Conservation (phyloP, 1,140 invertebrate species). For the Hyposmocoma kahamanoa region DNA sequence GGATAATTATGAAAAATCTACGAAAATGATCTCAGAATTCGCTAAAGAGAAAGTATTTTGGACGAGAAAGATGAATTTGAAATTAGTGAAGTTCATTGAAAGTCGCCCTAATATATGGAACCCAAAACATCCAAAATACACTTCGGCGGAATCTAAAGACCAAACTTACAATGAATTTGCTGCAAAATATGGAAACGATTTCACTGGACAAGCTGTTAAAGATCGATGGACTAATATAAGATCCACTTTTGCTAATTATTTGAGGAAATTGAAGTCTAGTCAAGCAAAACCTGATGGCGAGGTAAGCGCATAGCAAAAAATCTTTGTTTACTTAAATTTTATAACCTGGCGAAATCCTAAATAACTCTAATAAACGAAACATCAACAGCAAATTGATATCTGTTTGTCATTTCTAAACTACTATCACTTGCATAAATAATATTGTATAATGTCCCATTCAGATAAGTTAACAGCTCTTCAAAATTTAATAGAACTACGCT, state of each 20-base stretch:
- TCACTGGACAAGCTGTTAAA: constrained; percentile 59
- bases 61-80: constrained; percentile 62
- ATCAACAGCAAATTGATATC: no score
- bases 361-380: no score
- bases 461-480: no score
- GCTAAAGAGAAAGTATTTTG: constrained; percentile 65
- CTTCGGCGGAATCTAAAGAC: constrained; percentile 41
- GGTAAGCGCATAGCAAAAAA: no score
- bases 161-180: constrained; percentile 58
- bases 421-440: no score
- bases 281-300: constrained; percentile 32
- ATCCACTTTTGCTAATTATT: constrained; percentile 56
- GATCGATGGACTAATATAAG: constrained; percentile 64
- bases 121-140: constrained; percentile 62
- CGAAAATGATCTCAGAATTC: constrained; percentile 60
- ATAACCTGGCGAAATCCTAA: no score
- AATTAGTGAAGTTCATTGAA: constrained; percentile 58
- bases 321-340: no score
- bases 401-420: no score
- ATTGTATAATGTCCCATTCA: no score
- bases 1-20: background rate
- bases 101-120: constrained; percentile 61
- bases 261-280: constrained; percentile 52
- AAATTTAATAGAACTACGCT: no score
- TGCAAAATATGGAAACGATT: constrained; percentile 51